Evolutionary conservation across 2,888 invertebrate genomes (phyloP).

Genomic region (Hirtodrosophila cameraria): DNA sequence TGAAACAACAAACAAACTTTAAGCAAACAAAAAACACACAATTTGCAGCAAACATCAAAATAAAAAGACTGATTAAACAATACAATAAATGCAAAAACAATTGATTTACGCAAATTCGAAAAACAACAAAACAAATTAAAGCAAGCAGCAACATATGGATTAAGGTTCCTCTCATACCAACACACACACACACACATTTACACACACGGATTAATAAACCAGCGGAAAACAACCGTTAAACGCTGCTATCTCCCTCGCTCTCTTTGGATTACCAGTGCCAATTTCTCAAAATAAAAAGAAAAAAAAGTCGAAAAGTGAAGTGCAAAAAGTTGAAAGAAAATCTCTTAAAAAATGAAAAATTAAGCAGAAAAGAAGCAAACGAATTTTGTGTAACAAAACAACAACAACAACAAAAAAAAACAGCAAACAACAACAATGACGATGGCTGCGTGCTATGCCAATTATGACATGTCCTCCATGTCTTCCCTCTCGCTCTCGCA

Average conservation of each 20-base stretch:
- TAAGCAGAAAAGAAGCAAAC: slow-evolving; percentile 3
- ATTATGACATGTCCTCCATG: slow-evolving; percentile 82
- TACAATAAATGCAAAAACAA: slow-evolving; percentile 53
- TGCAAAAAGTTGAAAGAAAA: slow-evolving; percentile 38
- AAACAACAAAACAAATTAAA: slow-evolving; percentile 14
- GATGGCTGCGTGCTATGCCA: slow-evolving; percentile 84
- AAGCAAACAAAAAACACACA: slow-evolving; percentile 39
- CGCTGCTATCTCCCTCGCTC: slow-evolving; percentile 36
- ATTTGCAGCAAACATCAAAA: slow-evolving; percentile 48
- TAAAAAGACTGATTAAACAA: slow-evolving; percentile 76
- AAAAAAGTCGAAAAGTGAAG: slow-evolving; percentile 36
- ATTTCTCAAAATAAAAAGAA: slow-evolving; percentile 38
- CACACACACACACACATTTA: slow-evolving; percentile 24
- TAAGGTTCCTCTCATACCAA: slow-evolving; percentile 79
- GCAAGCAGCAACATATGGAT: slow-evolving; percentile 76
- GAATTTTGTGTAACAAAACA: slow-evolving; percentile 21
- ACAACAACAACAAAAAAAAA: slow-evolving; percentile 23
- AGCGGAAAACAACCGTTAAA: slow-evolving; percentile 66
- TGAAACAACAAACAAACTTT: slow-evolving; percentile 49
- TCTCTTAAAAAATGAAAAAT: slow-evolving; percentile 46
- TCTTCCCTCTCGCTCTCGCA: slow-evolving; percentile 77
- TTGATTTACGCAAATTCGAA: slow-evolving; percentile 39
- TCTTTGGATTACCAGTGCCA: slow-evolving; percentile 84
- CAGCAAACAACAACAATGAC: slow-evolving; percentile 75
- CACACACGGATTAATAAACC: slow-evolving; percentile 49